Evolutionary conservation across 2,888 invertebrate genomes (phyloP).

Genomic region (Zygogramma bicolorata): DNA sequence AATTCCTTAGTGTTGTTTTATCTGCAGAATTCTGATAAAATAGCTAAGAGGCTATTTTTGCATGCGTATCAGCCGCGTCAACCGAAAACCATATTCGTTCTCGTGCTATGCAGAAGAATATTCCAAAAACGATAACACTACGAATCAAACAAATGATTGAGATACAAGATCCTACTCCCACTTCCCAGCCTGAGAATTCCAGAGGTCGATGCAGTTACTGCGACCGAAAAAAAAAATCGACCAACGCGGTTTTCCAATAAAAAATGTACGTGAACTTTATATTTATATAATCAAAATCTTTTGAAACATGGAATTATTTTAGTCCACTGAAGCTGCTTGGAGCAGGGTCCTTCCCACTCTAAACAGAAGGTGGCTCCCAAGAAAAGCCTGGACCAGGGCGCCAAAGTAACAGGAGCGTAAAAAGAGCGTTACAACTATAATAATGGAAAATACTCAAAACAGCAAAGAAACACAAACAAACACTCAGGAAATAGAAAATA

Average conservation of each 20-base stretch:
- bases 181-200: not conserved
- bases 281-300: no score
- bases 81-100: constrained; percentile 11
- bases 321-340: no score
- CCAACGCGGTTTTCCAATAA: constrained; percentile 22
- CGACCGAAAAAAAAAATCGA: constrained; percentile 7
- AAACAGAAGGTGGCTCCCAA: no score
- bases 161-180: constrained; percentile 5
- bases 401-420: no score
- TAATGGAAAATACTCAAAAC: no score
- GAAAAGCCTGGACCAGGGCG: no score
- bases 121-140: constrained; percentile 11
- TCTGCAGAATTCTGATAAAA: constrained; percentile 19
- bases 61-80: constrained; percentile 4
- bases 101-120: constrained; percentile 6
- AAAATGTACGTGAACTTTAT: no score
- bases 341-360: no score
- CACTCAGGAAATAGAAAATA: no score
- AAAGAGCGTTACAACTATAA: no score
- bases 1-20: not conserved
- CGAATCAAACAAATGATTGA: constrained; percentile 13
- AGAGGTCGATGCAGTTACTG: constrained; percentile 19
- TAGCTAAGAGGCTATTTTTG: constrained; percentile 18
- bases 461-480: no score
- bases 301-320: no score